Percentiles rank a stretch among this genome's conserved stretches.
Evolutionary conservation across 2,113 vertebrate species (phyloP).

Genomic region (Periophthalmus modestus): DNA sequence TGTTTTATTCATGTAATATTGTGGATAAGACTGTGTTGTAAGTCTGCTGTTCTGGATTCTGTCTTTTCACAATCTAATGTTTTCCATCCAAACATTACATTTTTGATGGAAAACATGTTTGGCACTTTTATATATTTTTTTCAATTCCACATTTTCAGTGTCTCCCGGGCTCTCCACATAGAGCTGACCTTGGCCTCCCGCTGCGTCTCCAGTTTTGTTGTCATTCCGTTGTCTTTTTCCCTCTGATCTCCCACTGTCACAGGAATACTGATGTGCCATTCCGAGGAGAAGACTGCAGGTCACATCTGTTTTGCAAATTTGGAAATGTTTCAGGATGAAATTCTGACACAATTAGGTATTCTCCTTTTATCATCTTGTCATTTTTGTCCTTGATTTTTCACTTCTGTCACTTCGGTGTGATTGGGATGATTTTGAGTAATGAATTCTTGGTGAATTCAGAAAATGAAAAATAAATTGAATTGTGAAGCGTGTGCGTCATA

Average conservation of each 20-base stretch:
- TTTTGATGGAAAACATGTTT: background rate
- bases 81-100: slow-evolving; percentile 7
- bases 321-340: slow-evolving; percentile 14
- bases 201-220: slow-evolving; percentile 64
- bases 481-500: background rate
- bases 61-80: background rate
- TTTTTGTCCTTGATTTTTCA: background rate
- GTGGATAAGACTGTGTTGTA: background rate
- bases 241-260: slow-evolving; percentile 57
- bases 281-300: slow-evolving; percentile 12
- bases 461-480: background rate
- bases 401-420: background rate
- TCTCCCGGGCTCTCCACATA: slow-evolving; percentile 8
- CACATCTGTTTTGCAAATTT: slow-evolving; percentile 36
- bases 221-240: slow-evolving; percentile 53
- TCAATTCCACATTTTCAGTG: slow-evolving; percentile 14
- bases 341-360: background rate
- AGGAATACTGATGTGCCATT: slow-evolving; percentile 46
- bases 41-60: slow-evolving; percentile 20
- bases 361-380: background rate
- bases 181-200: slow-evolving; percentile 59
- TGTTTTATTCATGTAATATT: background rate
- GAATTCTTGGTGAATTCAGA: background rate
- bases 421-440: background rate
- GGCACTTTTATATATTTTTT: background rate